Conservation (phyloP, 2,888 invertebrate species). For the Andricus quercusramuli region DNA sequence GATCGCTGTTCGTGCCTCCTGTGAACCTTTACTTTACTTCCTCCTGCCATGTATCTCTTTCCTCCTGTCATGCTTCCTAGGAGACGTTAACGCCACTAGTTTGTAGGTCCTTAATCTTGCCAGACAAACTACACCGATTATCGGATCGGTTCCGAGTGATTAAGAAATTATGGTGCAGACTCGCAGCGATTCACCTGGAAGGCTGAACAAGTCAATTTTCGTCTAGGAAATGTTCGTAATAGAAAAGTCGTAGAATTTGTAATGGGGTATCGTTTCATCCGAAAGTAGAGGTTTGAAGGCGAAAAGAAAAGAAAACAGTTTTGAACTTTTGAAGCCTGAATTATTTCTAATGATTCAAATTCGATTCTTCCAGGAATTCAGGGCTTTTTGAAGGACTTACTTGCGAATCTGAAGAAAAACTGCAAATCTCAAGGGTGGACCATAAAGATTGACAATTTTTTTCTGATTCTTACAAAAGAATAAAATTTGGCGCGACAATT, state of each 20-base stretch:
- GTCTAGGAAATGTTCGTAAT: neutral
- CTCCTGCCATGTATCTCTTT: conserved; percentile 24
- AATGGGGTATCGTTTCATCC: no score
- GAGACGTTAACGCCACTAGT: conserved; percentile 22
- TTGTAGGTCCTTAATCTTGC: conserved; percentile 12
- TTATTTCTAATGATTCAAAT: no score
- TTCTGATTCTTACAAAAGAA: no score
- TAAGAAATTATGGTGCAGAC: conserved; percentile 17
- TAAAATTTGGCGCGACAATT: no score
- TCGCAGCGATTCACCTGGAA: neutral
- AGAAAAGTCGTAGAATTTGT: neutral
- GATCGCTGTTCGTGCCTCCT: conserved; percentile 23
- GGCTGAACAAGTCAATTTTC: neutral
- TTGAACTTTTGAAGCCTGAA: no score
- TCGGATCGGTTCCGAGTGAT: neutral
- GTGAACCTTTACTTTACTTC: conserved; percentile 30
- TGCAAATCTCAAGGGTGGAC: no score
- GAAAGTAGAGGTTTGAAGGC: no score
- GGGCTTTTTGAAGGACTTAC: no score
- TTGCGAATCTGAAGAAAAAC: no score
- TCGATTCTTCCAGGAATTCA: no score
- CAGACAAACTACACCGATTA: conserved; percentile 4
- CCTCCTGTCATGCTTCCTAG: conserved; percentile 20
- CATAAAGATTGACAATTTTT: no score
- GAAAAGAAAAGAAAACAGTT: no score